Percentiles rank a stretch among this genome's conserved stretches.
Conservation (phyloP, 2,113 vertebrate species). For the Tiliqua scincoides region DNA sequence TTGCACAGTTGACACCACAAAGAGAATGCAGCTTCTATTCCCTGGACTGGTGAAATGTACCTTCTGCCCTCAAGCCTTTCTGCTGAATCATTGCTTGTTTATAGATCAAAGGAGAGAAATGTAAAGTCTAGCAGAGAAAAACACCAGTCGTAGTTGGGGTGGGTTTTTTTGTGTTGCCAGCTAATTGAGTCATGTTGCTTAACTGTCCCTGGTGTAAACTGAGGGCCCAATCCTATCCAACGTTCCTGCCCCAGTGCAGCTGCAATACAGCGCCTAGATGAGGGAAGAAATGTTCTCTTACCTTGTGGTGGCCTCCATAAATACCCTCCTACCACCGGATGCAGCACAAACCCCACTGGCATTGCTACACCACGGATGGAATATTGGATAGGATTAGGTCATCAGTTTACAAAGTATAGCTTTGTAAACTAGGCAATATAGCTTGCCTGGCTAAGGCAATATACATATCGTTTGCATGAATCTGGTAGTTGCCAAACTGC, state of each 20-base stretch:
- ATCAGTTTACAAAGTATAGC: too few species aligned
- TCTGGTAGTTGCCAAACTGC: neutral
- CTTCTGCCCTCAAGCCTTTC: conserved; percentile 60
- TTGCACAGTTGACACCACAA: neutral
- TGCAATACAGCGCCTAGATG: too few species aligned
- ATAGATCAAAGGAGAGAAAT: conserved; percentile 36
- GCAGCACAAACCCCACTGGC: too few species aligned
- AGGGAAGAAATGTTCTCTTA: too few species aligned
- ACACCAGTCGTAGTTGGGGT: neutral
- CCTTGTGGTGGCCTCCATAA: too few species aligned
- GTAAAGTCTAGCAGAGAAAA: conserved; percentile 29
- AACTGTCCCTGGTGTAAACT: neutral
- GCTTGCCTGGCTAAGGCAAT: neutral
- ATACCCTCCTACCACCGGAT: too few species aligned
- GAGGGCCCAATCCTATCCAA: too few species aligned
- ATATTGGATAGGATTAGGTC: too few species aligned
- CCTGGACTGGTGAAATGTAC: conserved; percentile 11
- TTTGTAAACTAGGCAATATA: neutral
- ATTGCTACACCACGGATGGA: too few species aligned
- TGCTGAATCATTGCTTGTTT: conserved; percentile 69
- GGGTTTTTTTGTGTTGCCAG: neutral
- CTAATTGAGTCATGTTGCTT: neutral
- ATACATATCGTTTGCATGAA: neutral
- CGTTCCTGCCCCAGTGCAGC: too few species aligned
- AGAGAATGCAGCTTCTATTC: conserved; percentile 63